A percentile compares a stretch with the other conserved stretches of the same genome.
These are phyloP conservation scores for Pardalotus punctatus DNA, from an alignment of 2,113 vertebrate species.

Conservation along the genomic window DNA sequence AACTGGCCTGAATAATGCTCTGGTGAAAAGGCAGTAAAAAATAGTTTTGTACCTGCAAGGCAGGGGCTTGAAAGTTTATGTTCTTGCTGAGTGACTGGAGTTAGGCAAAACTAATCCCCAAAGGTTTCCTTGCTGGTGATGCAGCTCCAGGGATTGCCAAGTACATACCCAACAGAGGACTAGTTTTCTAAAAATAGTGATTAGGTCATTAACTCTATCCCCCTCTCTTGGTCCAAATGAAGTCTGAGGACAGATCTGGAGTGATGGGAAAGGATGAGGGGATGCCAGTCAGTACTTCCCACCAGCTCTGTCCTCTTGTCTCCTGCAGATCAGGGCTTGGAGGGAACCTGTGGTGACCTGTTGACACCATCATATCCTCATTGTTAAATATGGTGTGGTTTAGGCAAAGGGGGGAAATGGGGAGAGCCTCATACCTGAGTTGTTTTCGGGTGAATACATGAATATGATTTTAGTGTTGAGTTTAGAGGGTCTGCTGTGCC, in stretches of 20 bases:
- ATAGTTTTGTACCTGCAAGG: neutral
- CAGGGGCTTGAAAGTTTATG: neutral
- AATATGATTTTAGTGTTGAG: fast-evolving
- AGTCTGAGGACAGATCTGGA: neutral
- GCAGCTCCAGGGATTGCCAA: neutral
- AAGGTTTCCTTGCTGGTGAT: neutral
- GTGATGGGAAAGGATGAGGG: neutral
- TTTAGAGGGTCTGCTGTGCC: neutral
- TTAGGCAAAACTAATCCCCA: slow-evolving; percentile 4
- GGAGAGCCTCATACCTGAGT: neutral
- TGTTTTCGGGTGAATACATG: neutral
- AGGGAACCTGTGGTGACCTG: neutral
- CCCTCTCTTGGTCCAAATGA: neutral
- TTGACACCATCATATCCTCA: neutral
- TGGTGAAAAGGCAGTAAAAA: neutral
- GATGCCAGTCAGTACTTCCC: neutral
- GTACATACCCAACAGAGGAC: neutral
- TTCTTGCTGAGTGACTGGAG: neutral
- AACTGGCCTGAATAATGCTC: neutral
- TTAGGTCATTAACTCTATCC: neutral
- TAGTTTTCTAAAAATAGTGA: slow-evolving; percentile 7
- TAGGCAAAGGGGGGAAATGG: neutral
- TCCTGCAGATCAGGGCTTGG: neutral
- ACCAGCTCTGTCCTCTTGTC: neutral
- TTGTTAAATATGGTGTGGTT: neutral